Percentiles rank a stretch among this genome's conserved stretches.
Conservation (phyloP, 2,888 invertebrate species). For the Nipponacmea schrenckii region DNA sequence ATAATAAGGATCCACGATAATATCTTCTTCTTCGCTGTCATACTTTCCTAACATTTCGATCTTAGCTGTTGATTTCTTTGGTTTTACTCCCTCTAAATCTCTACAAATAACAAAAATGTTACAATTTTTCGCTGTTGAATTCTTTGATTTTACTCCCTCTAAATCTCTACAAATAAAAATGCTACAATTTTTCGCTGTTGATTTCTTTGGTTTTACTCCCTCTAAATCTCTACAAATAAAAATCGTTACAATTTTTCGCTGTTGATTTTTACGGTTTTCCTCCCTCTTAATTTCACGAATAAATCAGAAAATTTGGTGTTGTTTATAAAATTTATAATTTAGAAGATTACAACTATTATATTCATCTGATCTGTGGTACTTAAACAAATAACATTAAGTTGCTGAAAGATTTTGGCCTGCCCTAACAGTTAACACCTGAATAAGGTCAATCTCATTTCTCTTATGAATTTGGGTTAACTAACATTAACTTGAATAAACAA, state of each 20-base stretch:
- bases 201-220: constrained; percentile 66
- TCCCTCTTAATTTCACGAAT: constrained; percentile 62
- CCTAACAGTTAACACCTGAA: too few species aligned
- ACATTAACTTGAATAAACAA: too few species aligned
- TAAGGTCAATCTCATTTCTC: too few species aligned
- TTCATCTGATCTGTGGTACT: too few species aligned
- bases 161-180: constrained; percentile 56
- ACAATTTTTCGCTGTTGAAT: constrained; percentile 73
- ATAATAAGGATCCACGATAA: constrained; percentile 75
- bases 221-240: constrained; percentile 57
- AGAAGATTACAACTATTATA: too few species aligned
- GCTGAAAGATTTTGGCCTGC: not conserved
- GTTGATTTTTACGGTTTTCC: constrained; percentile 69
- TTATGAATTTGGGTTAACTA: too few species aligned
- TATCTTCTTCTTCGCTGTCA: constrained; percentile 82
- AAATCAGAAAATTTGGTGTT: too few species aligned
- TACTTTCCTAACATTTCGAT: constrained; percentile 86
- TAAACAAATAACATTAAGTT: too few species aligned
- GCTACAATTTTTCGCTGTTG: constrained; percentile 75
- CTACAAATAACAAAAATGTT: constrained; percentile 39
- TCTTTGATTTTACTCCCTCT: constrained; percentile 61
- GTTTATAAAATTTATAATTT: too few species aligned
- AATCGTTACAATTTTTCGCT: constrained; percentile 73
- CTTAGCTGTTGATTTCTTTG: constrained; percentile 75
- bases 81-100: constrained; percentile 59